Percentiles rank a stretch among this genome's conserved stretches.
Conservation (phyloP, 2,797 vertebrate genomes). For the Graptemys geographica region DNA sequence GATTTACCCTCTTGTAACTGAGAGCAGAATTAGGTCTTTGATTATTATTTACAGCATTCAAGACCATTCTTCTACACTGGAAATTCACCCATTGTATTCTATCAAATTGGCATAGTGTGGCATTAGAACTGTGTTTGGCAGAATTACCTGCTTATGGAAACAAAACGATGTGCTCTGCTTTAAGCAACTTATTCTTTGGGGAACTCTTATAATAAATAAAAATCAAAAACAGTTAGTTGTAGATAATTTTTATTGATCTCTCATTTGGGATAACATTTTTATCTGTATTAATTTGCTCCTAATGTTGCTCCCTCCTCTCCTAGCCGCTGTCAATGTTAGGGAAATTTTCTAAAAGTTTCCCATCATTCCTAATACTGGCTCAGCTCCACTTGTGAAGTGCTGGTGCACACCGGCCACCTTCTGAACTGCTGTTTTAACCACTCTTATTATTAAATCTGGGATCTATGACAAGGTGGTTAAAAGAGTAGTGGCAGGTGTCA, state of each 20-base stretch:
- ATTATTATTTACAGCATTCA: slow-evolving; percentile 39
- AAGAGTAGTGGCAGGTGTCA: not conserved
- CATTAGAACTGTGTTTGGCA: not conserved
- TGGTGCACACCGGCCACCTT: not conserved
- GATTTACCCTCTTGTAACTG: not conserved
- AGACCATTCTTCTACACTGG: not conserved
- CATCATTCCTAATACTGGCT: not conserved
- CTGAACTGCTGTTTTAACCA: not conserved
- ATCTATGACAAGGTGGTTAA: not conserved
- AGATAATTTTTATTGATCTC: not conserved
- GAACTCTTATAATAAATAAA: not conserved
- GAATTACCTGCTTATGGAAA: not conserved
- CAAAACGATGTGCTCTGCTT: not conserved
- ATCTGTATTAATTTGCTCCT: not conserved
- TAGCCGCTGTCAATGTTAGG: not conserved
- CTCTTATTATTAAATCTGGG: not conserved
- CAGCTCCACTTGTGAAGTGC: not conserved
- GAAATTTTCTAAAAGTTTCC: not conserved
- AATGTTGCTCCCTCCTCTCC: not conserved
- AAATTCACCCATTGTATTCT: not conserved
- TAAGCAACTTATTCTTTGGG: not conserved
- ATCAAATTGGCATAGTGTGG: not conserved
- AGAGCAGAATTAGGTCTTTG: slow-evolving; percentile 34
- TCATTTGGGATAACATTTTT: not conserved
- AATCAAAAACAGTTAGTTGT: not conserved